Evolutionary conservation across 2,113 vertebrate species (phyloP), one percentile per base, ranked within the genome.

Genomic region (Pelecanus crispus): DNA sequence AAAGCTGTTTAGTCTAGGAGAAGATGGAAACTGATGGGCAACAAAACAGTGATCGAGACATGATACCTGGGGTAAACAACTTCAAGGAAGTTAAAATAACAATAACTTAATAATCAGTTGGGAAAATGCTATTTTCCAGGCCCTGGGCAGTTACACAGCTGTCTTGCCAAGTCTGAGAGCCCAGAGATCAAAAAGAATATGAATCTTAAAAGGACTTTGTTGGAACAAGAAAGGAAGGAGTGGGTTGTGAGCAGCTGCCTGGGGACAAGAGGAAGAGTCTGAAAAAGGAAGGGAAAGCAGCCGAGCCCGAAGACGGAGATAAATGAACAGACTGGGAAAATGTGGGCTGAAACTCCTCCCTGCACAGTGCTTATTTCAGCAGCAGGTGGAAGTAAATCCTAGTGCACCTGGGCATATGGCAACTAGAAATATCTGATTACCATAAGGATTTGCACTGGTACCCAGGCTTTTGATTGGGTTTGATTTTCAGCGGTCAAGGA

Each of bases 51-150:
- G 38, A 90, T 53, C 0, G 3, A 94, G 95, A 86, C 82, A 44
- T 17, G 93, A 94, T 95, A 96, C 93, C 95, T 97, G 93, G 45
- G 67, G 67, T 95, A 92, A 97, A 86, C 90, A 95, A 77, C 71
- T 90, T 86, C 85, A 93, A 78, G 90, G 53, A 79, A 96, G 85
- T 62, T 95, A 73, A 95, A 95, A 96, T 73, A 94, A 95, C 78
- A 94, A 55, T 85, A 95, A 73, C 58, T 86, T 62, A 53, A 47
- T 73, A 88, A 93, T 66, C 85, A 78, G 67, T 29, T 42, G 45
- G 90, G 93, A 59, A 95, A 95, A 81, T 28, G 50, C 45, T 81
- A 10, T 90, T 95, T 94, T 96, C 89, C 88, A 88, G 71, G 36
- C 93, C 86, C 21, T 2, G 0, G 85, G 93, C 92, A 93, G 55